Evolutionary conservation across 37 sponge, comb jelly and placozoan genomes (phyloP).

Genomic region (Oopsacas minuta): DNA sequence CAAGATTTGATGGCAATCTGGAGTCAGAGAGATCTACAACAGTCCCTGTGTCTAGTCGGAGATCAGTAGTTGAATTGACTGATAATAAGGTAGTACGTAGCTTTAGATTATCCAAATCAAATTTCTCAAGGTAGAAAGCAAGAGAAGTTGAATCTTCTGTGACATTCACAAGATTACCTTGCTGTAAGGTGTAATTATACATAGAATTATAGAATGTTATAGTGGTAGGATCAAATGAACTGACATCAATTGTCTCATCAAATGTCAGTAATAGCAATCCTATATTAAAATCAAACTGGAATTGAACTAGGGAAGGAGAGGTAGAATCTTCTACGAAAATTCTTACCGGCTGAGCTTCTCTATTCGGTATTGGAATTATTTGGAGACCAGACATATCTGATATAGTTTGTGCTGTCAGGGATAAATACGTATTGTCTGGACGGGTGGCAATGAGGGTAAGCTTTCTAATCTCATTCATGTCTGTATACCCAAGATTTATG

Average conservation of each 20-base stretch:
- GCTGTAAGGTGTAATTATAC: constrained; percentile 20
- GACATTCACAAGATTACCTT: constrained; percentile 24
- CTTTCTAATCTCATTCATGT: constrained; percentile 56
- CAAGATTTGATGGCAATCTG: constrained; percentile 30
- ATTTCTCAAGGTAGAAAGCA: constrained; percentile 15
- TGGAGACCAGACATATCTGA: constrained; percentile 49
- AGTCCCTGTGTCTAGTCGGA: constrained; percentile 28
- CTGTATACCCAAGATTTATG: constrained; percentile 38
- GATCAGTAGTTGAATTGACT: constrained; percentile 28
- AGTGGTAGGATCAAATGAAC: constrained; percentile 25
- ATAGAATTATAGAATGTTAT: constrained; percentile 46
- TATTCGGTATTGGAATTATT: constrained; percentile 28
- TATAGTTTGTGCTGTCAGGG: constrained; percentile 24
- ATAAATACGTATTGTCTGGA: constrained; percentile 38
- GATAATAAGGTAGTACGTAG: constrained; percentile 33
- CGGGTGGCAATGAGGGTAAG: constrained; percentile 40
- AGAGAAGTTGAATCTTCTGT: constrained; percentile 44
- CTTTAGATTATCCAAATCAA: constrained; percentile 60
- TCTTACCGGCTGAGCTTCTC: constrained; percentile 23
- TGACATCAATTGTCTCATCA: constrained; percentile 71
- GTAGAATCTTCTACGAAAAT: constrained; percentile 40
- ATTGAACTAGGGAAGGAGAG: constrained; percentile 35
- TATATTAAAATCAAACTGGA: constrained; percentile 67
- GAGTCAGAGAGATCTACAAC: constrained; percentile 47
- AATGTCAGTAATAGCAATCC: constrained; percentile 53